Evolutionary conservation across 2,888 invertebrate species (phyloP).

Genomic region (Monoplex corrugatus): DNA sequence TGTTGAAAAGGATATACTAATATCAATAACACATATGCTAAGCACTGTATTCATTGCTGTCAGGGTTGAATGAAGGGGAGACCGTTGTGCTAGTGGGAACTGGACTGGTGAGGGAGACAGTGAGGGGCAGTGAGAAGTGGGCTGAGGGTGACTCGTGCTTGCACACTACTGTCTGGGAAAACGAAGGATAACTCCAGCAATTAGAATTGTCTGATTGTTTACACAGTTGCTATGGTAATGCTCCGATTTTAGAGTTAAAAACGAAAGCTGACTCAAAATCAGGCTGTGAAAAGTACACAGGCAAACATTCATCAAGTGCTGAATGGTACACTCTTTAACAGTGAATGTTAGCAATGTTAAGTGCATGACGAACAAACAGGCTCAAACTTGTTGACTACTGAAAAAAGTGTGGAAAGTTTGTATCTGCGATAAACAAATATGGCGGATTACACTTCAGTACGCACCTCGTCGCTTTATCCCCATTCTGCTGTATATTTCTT

Average conservation of each 20-base stretch:
- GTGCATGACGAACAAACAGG: slow-evolving; percentile 57
- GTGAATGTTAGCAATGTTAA: not conserved
- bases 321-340: not conserved
- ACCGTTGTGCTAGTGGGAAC: too few species aligned
- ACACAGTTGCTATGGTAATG: slow-evolving; percentile 20
- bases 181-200: slow-evolving; percentile 16
- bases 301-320: not conserved
- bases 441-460: slow-evolving; percentile 54
- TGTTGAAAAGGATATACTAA: too few species aligned
- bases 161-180: slow-evolving; percentile 78
- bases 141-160: too few species aligned
- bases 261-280: not conserved
- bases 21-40: too few species aligned
- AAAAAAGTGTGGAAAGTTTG: slow-evolving; percentile 3
- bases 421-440: slow-evolving; percentile 57
- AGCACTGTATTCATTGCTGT: too few species aligned
- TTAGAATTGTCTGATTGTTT: not conserved
- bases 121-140: not conserved
- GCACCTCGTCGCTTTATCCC: slow-evolving; percentile 74
- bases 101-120: not conserved
- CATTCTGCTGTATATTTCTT: slow-evolving; percentile 60
- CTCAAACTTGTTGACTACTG: too few species aligned
- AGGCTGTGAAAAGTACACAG: not conserved
- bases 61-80: too few species aligned
- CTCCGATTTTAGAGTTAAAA: too few species aligned